Conservation (phyloP, 2,888 invertebrate species). For the Smittia aterrima region DNA sequence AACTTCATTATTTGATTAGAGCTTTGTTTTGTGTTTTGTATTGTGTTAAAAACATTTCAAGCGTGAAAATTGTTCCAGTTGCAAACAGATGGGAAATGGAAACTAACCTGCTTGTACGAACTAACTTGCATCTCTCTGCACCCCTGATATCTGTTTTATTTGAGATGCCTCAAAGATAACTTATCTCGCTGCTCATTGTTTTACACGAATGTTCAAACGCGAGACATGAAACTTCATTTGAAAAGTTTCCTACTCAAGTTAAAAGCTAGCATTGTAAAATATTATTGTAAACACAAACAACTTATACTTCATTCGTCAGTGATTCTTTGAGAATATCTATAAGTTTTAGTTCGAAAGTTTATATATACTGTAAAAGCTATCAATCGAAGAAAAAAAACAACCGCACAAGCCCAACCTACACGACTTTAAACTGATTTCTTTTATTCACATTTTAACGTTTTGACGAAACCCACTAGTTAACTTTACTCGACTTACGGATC, state of each 20-base stretch:
- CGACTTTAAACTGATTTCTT: background rate
- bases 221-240: background rate
- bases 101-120: background rate
- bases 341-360: too few relatives aligned
- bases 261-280: too few relatives aligned
- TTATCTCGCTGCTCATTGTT: constrained; percentile 9
- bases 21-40: too few relatives aligned
- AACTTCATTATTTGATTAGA: too few relatives aligned
- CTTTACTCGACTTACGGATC: constrained; percentile 25
- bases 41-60: too few relatives aligned
- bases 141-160: background rate
- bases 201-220: background rate
- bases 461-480: constrained; percentile 21
- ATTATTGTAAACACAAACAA: too few relatives aligned
- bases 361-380: too few relatives aligned
- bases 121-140: background rate
- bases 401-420: background rate
- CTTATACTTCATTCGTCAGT: too few relatives aligned
- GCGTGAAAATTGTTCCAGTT: background rate
- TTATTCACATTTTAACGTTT: constrained; percentile 31
- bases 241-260: too few relatives aligned
- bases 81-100: background rate
- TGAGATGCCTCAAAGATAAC: background rate
- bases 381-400: background rate
- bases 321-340: too few relatives aligned